Conservation (phyloP, 1,140 invertebrate species). For the Drosophila rhopaloa region DNA sequence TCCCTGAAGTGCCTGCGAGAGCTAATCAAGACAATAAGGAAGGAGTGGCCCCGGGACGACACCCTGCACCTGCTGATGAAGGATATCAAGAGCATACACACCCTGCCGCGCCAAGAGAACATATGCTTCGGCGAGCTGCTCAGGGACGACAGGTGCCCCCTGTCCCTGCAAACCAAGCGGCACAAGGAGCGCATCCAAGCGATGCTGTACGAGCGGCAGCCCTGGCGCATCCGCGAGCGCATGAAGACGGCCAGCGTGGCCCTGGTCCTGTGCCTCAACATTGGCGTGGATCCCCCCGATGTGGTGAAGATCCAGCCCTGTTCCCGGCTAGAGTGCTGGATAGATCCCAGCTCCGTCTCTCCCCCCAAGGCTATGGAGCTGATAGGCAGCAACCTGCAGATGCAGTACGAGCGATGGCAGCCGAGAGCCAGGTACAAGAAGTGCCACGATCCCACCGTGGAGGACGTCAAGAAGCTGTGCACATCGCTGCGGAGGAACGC, state of each 20-base stretch:
- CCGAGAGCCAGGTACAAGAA: conserved; percentile 98
- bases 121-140: conserved; percentile 1
- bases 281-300: conserved; percentile 99
- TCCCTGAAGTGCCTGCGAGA: neutral
- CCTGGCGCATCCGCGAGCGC: conserved; percentile 84
- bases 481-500: conserved; percentile 97
- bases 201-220: conserved; percentile 45
- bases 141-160: conserved; percentile 44
- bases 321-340: conserved; percentile 98
- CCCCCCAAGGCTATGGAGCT: conserved; percentile 97
- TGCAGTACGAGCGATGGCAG: conserved; percentile 99
- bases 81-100: neutral
- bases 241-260: conserved; percentile 99
- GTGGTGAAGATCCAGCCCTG: conserved; percentile 98
- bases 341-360: conserved; percentile 94
- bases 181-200: conserved; percentile 70
- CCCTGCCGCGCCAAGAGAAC: neutral
- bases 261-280: conserved; percentile 98
- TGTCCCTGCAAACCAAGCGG: conserved; percentile 75
- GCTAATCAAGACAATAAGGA: neutral
- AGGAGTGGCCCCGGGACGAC: conserved; percentile 3
- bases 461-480: conserved; percentile 99
- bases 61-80: too few relatives aligned
- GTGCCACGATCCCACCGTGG: conserved; percentile 97
- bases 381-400: conserved; percentile 96